A percentile compares a stretch with the other conserved stretches of the same genome.
These are phyloP conservation scores for Accipiter cooperii DNA, from an alignment of 2,113 vertebrate genomes.

Conservation along the genomic window DNA sequence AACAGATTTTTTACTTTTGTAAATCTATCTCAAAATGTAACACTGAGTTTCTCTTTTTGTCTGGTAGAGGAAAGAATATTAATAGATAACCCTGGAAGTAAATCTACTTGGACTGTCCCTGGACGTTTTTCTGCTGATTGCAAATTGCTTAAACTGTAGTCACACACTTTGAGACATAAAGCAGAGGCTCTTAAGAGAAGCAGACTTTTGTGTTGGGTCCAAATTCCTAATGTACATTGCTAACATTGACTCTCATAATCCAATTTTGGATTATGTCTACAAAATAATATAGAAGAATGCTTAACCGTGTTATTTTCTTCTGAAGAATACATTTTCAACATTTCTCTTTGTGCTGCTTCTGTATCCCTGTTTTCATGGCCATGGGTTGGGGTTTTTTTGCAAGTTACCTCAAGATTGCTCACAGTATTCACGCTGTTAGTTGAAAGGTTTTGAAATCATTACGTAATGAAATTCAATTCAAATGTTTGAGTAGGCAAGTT, in stretches of 20 bases:
- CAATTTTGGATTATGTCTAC: background rate
- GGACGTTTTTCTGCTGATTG: background rate
- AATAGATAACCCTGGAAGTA: background rate
- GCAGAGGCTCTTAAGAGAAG: background rate
- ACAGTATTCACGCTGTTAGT: background rate
- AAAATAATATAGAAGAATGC: background rate
- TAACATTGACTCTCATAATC: background rate
- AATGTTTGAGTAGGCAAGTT: background rate
- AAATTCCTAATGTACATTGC: background rate
- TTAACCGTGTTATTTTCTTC: background rate
- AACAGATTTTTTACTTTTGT: background rate
- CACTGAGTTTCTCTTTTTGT: background rate
- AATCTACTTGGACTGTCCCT: background rate
- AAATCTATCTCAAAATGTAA: background rate
- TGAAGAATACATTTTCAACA: background rate
- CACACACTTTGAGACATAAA: background rate
- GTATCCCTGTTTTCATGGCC: background rate
- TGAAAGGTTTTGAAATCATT: background rate
- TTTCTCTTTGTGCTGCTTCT: background rate
- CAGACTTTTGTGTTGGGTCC: background rate
- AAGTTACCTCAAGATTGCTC: background rate
- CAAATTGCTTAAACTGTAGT: background rate
- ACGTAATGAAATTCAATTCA: background rate
- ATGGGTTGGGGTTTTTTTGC: background rate
- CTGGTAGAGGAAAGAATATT: background rate